Conservation (phyloP, 1,140 invertebrate genomes). For the Patella vulgata region DNA sequence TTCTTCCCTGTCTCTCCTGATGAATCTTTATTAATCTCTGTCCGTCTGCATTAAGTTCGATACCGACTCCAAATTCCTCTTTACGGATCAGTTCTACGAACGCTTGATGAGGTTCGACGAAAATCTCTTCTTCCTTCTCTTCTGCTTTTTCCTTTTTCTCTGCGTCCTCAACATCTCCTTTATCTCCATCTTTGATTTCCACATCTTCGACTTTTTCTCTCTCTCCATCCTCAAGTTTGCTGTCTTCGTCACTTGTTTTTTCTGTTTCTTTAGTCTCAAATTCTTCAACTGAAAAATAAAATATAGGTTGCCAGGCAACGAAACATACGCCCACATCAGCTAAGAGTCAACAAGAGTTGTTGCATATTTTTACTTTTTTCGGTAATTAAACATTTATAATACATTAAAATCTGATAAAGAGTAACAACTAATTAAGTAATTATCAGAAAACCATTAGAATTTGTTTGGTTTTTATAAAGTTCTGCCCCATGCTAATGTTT, state of each 20-base stretch:
- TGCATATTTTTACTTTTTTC: too few species aligned
- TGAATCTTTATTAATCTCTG: slow-evolving; percentile 54
- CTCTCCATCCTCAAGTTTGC: too few species aligned
- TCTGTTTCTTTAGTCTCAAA: slow-evolving; percentile 9
- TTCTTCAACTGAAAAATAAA: neutral
- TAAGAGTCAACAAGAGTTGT: too few species aligned
- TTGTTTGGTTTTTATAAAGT: too few species aligned
- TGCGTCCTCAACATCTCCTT: neutral
- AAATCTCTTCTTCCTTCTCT: slow-evolving; percentile 17
- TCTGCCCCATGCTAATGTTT: too few species aligned
- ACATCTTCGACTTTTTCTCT: neutral
- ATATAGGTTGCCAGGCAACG: neutral
- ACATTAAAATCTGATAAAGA: too few species aligned
- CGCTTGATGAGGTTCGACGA: slow-evolving; percentile 27
- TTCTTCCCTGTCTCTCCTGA: slow-evolving; percentile 58
- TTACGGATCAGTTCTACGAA: slow-evolving; percentile 50
- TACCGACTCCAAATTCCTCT: slow-evolving; percentile 59
- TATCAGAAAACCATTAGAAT: too few species aligned
- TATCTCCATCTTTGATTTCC: neutral
- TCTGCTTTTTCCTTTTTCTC: slow-evolving; percentile 9
- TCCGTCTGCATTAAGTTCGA: slow-evolving; percentile 59
- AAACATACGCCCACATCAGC: too few species aligned
- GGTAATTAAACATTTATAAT: too few species aligned
- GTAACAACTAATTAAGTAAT: too few species aligned
- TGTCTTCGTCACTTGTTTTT: slow-evolving; percentile 13